Evolutionary conservation across 2,888 invertebrate species (phyloP).

Genomic region (Sesia apiformis): DNA sequence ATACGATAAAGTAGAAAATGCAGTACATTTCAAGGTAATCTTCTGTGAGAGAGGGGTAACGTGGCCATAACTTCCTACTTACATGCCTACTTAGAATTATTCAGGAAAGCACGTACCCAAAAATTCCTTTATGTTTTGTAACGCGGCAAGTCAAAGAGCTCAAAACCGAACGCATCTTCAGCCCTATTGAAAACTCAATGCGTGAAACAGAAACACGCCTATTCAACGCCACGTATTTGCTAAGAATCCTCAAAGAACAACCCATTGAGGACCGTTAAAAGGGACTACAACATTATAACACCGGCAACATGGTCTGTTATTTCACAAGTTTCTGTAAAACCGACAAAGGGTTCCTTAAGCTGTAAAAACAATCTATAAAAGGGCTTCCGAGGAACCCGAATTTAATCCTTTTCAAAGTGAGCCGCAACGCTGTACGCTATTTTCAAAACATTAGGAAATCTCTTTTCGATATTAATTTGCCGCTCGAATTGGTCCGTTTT

Average conservation of each 20-base stretch:
- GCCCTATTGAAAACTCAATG: conserved; percentile 40
- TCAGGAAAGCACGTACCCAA: too few relatives aligned
- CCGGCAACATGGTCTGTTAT: conserved; percentile 32
- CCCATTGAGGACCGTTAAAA: conserved; percentile 52
- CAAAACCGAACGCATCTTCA: conserved; percentile 11
- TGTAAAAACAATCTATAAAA: conserved; percentile 68
- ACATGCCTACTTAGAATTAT: too few relatives aligned
- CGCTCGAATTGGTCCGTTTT: conserved; percentile 55
- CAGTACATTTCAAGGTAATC: too few relatives aligned
- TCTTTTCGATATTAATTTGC: conserved; percentile 66
- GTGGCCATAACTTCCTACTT: too few relatives aligned
- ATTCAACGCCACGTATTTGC: conserved; percentile 57
- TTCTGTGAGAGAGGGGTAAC: too few relatives aligned
- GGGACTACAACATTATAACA: conserved; percentile 24
- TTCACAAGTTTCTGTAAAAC: conserved; percentile 37
- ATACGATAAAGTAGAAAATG: too few relatives aligned
- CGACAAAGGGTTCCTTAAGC: conserved; percentile 68
- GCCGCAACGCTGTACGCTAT: conserved; percentile 48
- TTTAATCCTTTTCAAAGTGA: conserved; percentile 62
- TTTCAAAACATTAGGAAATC: conserved; percentile 71
- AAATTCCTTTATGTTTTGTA: too few relatives aligned
- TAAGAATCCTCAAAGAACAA: conserved; percentile 37
- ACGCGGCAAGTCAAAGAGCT: too few relatives aligned
- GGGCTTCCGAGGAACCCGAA: conserved; percentile 36
- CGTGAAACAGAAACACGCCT: conserved; percentile 62